Percentiles rank a stretch among this genome's conserved stretches.
phyloP scores from a whole-genome alignment of 2,113 vertebrate species.

The Toxotes chatareus region DNA sequence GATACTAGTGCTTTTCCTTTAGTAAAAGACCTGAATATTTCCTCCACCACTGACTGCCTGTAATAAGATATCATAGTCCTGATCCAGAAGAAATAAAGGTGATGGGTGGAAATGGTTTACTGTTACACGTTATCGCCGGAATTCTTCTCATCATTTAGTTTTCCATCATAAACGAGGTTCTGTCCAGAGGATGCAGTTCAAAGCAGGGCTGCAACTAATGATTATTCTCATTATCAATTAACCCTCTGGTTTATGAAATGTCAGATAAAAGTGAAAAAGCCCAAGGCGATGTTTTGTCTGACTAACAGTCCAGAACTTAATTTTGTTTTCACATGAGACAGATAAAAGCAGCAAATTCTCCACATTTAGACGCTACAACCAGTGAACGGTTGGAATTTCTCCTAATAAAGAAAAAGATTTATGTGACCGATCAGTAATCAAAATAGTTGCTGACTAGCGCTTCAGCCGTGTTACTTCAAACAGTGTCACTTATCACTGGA shows the following conservation, averaged over 20 bases:
- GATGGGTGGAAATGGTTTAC: neutral
- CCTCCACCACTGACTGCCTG: neutral
- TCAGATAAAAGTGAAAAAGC: neutral
- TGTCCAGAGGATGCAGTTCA: too few relatives aligned
- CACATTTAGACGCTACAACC: too few relatives aligned
- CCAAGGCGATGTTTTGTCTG: too few relatives aligned
- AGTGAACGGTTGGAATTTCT: too few relatives aligned
- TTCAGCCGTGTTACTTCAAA: constrained; percentile 13
- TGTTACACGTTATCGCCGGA: neutral
- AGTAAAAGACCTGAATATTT: neutral
- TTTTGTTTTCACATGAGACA: neutral
- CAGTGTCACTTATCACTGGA: constrained; percentile 42
- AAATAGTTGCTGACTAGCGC: neutral
- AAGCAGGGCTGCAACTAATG: neutral
- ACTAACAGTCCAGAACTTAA: too few relatives aligned
- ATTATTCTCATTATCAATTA: neutral
- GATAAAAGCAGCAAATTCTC: neutral
- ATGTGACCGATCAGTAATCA: neutral
- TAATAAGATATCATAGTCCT: neutral
- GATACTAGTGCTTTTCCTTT: neutral
- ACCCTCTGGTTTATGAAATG: neutral
- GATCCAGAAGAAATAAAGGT: neutral
- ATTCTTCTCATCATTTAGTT: neutral
- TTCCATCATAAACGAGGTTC: constrained; percentile 33
- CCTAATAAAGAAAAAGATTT: too few relatives aligned